Conservation (phyloP, 2,113 vertebrate species). For the Orycteropus afer region DNA sequence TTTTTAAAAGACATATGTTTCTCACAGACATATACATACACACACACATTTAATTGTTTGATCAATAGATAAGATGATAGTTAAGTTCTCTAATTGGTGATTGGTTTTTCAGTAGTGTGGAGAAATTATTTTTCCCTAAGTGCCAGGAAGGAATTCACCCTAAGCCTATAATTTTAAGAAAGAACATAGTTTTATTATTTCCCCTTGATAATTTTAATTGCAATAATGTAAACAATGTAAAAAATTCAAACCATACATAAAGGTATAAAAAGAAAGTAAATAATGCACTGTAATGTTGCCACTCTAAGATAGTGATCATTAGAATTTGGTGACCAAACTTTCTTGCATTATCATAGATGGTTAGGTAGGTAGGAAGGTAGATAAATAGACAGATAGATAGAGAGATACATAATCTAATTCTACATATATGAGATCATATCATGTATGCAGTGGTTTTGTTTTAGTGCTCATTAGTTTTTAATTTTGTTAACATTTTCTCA, state of each 20-base stretch:
- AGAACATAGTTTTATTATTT: not conserved
- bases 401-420: not conserved
- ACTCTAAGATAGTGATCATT: not conserved
- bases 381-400: not conserved
- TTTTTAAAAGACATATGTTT: not conserved
- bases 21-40: not conserved
- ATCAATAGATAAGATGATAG: not conserved
- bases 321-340: not conserved
- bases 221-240: not conserved
- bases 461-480: not conserved
- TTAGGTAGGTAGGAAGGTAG: not conserved
- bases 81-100: not conserved
- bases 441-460: not conserved
- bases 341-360: not conserved
- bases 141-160: not conserved
- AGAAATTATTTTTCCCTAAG: conserved; percentile 7
- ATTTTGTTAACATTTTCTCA: not conserved
- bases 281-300: not conserved
- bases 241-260: not conserved
- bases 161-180: conserved; percentile 1
- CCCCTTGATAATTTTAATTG: not conserved
- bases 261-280: conserved; percentile 35
- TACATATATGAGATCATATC: not conserved
- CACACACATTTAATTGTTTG: not conserved
- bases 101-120: not conserved